Evolutionary conservation across 1,140 invertebrate genomes (phyloP).

Genomic region (Tigriopus japonicus): DNA sequence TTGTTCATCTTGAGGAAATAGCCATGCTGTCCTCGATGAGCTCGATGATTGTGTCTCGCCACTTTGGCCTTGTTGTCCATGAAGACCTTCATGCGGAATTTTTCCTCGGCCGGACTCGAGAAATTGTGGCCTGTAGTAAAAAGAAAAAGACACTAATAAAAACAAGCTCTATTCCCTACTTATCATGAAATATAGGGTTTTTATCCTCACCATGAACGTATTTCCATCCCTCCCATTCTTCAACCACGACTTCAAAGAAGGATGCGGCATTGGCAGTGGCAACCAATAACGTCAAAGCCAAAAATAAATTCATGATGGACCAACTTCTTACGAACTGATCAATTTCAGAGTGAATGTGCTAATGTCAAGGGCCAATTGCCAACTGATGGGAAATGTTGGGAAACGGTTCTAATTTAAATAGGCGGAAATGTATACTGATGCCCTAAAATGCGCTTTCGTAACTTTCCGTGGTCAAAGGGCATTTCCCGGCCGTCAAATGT

Average conservation of each 20-base stretch:
- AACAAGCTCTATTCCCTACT: too few species aligned
- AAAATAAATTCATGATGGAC: too few species aligned
- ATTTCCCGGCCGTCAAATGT: too few species aligned
- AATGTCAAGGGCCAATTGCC: too few species aligned
- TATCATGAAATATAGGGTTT: not conserved
- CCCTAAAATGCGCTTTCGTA: too few species aligned
- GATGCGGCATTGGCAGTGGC: not conserved
- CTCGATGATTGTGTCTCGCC: conserved; percentile 1
- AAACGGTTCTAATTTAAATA: too few species aligned
- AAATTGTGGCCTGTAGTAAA: not conserved
- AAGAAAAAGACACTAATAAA: too few species aligned
- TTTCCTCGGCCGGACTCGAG: conserved; percentile 41
- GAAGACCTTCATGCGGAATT: conserved; percentile 65
- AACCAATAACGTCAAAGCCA: not conserved
- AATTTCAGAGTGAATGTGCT: too few species aligned
- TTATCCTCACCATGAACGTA: not conserved
- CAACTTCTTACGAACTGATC: too few species aligned
- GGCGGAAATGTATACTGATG: too few species aligned
- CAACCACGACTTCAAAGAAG: conserved; percentile 6
- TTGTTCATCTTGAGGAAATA: conserved; percentile 54
- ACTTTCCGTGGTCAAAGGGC: too few species aligned
- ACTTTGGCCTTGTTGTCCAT: conserved; percentile 34
- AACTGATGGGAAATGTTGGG: too few species aligned
- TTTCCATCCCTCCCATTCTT: conserved; percentile 6
- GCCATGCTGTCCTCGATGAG: conserved; percentile 33